phyloP scores from a whole-genome alignment of 2,113 vertebrate species.

The Phrynocephalus versicolor region DNA sequence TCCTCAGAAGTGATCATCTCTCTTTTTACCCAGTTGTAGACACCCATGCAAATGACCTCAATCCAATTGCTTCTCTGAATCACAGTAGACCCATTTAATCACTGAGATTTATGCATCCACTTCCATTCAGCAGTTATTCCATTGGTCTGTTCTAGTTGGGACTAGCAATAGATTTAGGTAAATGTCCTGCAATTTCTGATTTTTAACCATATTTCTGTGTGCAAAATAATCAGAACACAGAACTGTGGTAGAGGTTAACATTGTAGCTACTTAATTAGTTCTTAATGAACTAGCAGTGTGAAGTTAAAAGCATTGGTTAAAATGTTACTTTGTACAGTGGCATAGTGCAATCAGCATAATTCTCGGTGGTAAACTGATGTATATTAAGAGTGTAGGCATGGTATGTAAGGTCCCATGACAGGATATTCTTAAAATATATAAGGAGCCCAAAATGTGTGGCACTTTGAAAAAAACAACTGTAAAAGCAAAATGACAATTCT shows the following conservation, averaged over 20 bases:
- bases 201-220: background rate
- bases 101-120: too few relatives aligned
- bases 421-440: too few relatives aligned
- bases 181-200: background rate
- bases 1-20: conserved; percentile 52
- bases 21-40: conserved; percentile 36
- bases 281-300: background rate
- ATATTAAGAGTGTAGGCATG: too few relatives aligned
- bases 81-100: too few relatives aligned
- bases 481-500: too few relatives aligned
- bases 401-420: too few relatives aligned
- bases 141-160: background rate
- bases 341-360: too few relatives aligned
- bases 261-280: background rate
- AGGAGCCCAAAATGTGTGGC: too few relatives aligned
- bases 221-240: background rate
- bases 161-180: background rate
- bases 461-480: too few relatives aligned
- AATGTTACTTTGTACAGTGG: too few relatives aligned
- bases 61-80: background rate
- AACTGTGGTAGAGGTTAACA: background rate
- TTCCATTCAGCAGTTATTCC: background rate
- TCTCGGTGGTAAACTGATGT: too few relatives aligned
- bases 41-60: too few relatives aligned
- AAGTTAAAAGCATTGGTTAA: background rate